Evolutionary conservation across 2,113 vertebrate genomes (phyloP).

Genomic region (Indri indri): DNA sequence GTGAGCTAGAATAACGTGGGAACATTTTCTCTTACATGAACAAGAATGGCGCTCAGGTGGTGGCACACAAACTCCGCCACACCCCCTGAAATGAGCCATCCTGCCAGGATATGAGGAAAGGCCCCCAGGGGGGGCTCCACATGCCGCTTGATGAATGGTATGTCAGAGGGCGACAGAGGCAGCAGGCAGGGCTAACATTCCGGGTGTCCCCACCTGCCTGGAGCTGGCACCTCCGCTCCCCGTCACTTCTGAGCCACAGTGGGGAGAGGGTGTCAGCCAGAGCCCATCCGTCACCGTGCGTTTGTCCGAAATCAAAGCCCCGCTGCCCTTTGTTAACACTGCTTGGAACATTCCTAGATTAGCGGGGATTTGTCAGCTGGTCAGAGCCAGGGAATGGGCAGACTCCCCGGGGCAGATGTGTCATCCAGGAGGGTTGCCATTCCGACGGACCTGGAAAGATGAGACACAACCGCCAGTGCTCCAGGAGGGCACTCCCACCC

Average conservation of each 20-base stretch:
- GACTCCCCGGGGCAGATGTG: neutral
- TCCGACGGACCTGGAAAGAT: neutral
- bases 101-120: neutral
- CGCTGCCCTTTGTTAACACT: neutral
- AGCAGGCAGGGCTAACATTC: neutral
- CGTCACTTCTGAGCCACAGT: neutral
- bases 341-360: neutral
- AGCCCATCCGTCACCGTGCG: neutral
- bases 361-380: neutral
- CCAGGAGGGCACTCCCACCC: neutral
- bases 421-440: neutral
- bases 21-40: slow-evolving; percentile 1
- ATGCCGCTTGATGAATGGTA: neutral
- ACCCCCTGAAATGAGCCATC: neutral
- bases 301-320: neutral
- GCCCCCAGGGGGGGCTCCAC: neutral
- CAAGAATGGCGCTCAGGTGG: neutral
- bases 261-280: neutral
- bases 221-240: neutral
- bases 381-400: slow-evolving; percentile 16
- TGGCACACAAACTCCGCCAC: neutral
- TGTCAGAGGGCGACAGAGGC: neutral
- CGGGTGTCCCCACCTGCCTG: neutral
- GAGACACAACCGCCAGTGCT: neutral
- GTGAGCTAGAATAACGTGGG: neutral